Evolutionary conservation across 2,888 invertebrate species (phyloP), one percentile per base, ranked within the genome.

Genomic region (Dyspetes luteomarginatus): DNA sequence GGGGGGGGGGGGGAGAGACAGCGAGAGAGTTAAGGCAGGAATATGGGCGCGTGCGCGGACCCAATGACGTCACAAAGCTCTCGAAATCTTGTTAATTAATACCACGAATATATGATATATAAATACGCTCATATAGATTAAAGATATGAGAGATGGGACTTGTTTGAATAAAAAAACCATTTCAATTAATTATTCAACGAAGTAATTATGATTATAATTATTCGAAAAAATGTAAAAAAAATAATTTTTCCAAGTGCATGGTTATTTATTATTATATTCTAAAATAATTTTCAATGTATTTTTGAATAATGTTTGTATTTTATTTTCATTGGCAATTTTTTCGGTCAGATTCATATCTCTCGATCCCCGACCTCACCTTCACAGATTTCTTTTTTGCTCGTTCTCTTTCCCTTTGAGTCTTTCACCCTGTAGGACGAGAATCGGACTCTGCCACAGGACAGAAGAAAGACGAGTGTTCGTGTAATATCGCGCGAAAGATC

Each of bases 71-170:
- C 87, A 85, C 82, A 83, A 80, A 81, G 67, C 85, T 85, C 85
- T 88, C 86, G 83, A 88, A 87, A 86, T 88, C 84, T 83, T 84
- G 83, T 85, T 88, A 86, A 88, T 88, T 88, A 88, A 88, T 85
- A 85, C 84, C 71, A 48, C 17, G 48, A 17, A 71, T 67, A 72
- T 28, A 22, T 64, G 36, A 50, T 58, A 19, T 45, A 22, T 45
- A 36, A 12, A 12, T 36, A 36, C 36, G 2, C 5, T 36, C 12
- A 9, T 36, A 9, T 12, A 0, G 36, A 2, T 36, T 36, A 1
- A 36, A n/a, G n/a, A n/a, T n/a, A n/a, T n/a, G n/a, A n/a, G n/a
- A n/a, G n/a, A n/a, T n/a, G n/a, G n/a, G n/a, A n/a, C n/a, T n/a
- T n/a, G n/a, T n/a, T n/a, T n/a, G n/a, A n/a, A n/a, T n/a, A n/a